These are phyloP conservation scores for Rhizomys pruinosus DNA, from an alignment of 2,113 vertebrate genomes.

Conservation along the genomic window DNA sequence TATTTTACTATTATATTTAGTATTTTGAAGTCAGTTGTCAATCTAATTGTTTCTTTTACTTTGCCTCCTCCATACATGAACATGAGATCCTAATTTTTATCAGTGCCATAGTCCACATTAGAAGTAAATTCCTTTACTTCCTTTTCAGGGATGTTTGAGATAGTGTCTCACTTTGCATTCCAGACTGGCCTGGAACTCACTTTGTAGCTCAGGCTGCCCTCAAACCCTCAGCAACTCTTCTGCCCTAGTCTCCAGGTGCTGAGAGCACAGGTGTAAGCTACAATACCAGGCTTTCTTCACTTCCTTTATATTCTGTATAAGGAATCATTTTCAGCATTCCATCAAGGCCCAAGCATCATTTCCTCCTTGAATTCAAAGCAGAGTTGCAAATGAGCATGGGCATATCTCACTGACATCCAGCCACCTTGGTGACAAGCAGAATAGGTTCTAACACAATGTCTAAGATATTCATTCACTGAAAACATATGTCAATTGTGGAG, in stretches of 20 bases:
- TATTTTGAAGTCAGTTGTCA: background rate
- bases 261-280: background rate
- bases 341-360: background rate
- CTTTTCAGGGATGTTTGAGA: background rate
- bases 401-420: background rate
- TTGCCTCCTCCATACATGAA: background rate
- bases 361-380: background rate
- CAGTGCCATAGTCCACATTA: background rate
- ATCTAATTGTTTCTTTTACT: background rate
- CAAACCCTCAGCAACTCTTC: no score
- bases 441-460: background rate
- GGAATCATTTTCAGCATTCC: background rate
- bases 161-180: no score
- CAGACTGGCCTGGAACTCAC: background rate
- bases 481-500: background rate
- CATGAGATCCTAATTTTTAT: background rate
- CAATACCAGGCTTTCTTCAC: background rate
- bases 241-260: no score
- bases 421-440: background rate
- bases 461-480: background rate
- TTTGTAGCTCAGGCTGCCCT: no score
- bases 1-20: background rate
- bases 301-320: background rate
- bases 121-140: background rate
- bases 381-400: background rate